Base-by-base conservation (phyloP, 2,113 vertebrate genomes). In the Ailurus styani region DNA sequence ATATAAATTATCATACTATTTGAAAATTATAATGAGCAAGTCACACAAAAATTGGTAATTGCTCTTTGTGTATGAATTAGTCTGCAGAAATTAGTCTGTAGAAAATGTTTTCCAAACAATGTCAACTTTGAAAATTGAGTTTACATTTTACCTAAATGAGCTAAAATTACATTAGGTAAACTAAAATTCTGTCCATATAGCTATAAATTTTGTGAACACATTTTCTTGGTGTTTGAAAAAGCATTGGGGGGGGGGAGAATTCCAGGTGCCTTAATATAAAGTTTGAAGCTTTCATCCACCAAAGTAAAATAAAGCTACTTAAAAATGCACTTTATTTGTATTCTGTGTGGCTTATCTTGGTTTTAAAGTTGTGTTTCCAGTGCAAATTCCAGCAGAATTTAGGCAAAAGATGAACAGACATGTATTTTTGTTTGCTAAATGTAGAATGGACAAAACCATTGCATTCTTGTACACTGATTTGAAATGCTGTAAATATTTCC, bases 321-420 rank as follows among this genome's bases (percentile, higher is more conserved):
- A 91, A 82, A 98, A 98, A 99, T 98, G 99, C 98, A 99, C 99
- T 99, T 99, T 99, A 99, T 98, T 98, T 98, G 96, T 96, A 94
- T 96, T 97, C 97, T 98, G 84, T 50, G 97, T 98, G 94, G 95
- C 98, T 98, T 98, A 90, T 72, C 96, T 97, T 98, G 98, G 87
- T 92, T 98, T 98, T 98, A 93, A 90, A 78, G 93, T 96, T 98
- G 95, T 89, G 82, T 99, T 98, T 98, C 98, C 98, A 90, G 97
- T 96, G 47, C 82, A 95, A 60, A 90, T 97, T 95, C 91, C 95
- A 98, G 85, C 31, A 98, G 64, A 97, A 98, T 90, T 98, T 98
- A 97, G 93, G 98, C 95, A 93, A 96, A 98, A 95, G 98, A 90
- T 85, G 78, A 34, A 62, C 64, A 97, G 94, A 98, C 83, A 97